Evolutionary conservation across 2,113 vertebrate species (phyloP).

Genomic region (Lutjanus erythropterus): DNA sequence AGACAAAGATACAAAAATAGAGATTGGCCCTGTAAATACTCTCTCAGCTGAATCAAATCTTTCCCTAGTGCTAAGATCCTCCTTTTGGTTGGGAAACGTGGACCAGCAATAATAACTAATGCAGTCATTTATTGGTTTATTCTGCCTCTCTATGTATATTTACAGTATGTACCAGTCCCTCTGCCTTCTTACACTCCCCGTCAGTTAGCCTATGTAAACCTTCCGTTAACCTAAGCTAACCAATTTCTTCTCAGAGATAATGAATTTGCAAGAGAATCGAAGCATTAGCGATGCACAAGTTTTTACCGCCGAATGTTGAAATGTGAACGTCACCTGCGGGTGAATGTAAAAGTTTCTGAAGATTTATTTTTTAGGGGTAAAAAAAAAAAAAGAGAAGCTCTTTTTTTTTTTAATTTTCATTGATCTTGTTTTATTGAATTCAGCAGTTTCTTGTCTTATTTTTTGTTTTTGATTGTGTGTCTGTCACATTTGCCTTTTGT

Average conservation of each 20-base stretch:
- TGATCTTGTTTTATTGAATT: constrained; percentile 53
- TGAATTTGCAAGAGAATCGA: constrained; percentile 53
- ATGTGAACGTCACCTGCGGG: constrained; percentile 70
- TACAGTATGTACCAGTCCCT: constrained; percentile 49
- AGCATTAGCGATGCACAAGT: constrained; percentile 70
- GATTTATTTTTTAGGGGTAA: constrained; percentile 68
- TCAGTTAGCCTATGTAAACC: constrained; percentile 38
- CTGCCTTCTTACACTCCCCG: constrained; percentile 61
- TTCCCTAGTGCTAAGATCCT: constrained; percentile 23
- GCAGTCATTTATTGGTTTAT: constrained; percentile 52
- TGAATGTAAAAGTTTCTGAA: constrained; percentile 70
- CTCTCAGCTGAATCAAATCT: background rate
- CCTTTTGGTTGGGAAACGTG: background rate
- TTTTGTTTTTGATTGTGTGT: constrained; percentile 71
- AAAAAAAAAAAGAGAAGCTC: constrained; percentile 17
- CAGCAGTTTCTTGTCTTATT: constrained; percentile 54
- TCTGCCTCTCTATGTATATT: constrained; percentile 55
- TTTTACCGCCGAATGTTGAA: constrained; percentile 70
- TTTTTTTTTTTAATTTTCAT: constrained; percentile 40
- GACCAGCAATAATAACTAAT: constrained; percentile 42
- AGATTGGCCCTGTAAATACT: background rate
- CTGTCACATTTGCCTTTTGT: constrained; percentile 83
- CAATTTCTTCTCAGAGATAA: constrained; percentile 45
- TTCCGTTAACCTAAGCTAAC: constrained; percentile 29
- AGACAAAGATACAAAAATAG: background rate